A percentile compares a stretch with the other conserved stretches of the same genome.
These are phyloP conservation scores for Hetaerina americana DNA, from an alignment of 1,140 invertebrate species.

Conservation along the genomic window DNA sequence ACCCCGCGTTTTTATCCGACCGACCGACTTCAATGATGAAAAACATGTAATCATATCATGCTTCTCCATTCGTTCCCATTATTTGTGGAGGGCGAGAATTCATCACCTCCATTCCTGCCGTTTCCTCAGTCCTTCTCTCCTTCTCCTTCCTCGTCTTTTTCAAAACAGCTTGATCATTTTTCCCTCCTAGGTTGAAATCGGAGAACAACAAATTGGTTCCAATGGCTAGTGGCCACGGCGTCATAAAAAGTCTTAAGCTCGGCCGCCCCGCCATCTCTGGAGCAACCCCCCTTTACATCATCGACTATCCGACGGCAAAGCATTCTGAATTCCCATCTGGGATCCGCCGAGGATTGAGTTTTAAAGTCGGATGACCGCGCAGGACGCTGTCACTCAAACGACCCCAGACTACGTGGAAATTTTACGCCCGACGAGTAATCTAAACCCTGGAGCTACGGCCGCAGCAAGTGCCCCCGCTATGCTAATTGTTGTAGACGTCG, in stretches of 20 bases:
- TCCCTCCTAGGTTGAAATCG: not conserved
- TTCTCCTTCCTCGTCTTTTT: not conserved
- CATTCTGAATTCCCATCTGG: not conserved
- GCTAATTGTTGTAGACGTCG: no score
- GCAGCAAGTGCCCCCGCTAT: no score
- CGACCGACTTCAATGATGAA: no score
- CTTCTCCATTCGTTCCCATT: no score
- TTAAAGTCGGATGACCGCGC: not conserved
- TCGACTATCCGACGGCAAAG: not conserved
- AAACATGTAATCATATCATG: no score
- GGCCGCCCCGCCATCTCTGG: not conserved
- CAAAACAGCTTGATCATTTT: not conserved
- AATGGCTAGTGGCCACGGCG: not conserved
- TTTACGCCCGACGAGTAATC: not conserved
- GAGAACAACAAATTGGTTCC: not conserved
- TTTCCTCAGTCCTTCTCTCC: no score
- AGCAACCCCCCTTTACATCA: not conserved
- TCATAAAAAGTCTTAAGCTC: not conserved
- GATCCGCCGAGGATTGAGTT: not conserved
- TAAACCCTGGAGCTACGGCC: no score
- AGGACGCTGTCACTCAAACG: not conserved
- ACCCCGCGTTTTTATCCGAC: no score
- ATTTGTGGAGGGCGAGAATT: no score
- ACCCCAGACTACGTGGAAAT: not conserved
- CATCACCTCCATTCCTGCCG: no score